Evolutionary conservation across 2,797 vertebrate genomes (phyloP).

Genomic region (Crocidura indochinensis): DNA sequence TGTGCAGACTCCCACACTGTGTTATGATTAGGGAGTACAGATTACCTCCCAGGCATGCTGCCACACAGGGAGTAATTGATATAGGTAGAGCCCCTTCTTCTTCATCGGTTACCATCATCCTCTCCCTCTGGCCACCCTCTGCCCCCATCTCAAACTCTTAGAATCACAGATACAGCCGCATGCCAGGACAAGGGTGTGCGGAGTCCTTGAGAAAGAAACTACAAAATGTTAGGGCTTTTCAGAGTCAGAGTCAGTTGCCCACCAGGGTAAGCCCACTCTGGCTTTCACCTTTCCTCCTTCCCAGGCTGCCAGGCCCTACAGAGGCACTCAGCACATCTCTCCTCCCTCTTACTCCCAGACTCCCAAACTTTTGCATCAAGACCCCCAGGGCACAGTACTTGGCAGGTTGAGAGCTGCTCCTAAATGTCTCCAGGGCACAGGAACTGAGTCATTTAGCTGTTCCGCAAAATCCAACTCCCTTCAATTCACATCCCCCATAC

Average conservation of each 20-base stretch:
- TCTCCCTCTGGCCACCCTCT: background rate
- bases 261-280: background rate
- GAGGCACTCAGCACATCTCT: fast-evolving
- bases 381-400: background rate
- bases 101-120: fast-evolving
- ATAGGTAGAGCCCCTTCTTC: fast-evolving
- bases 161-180: background rate
- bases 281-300: background rate
- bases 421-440: background rate
- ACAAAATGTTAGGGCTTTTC: background rate
- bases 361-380: background rate
- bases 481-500: background rate
- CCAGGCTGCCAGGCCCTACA: background rate
- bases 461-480: fast-evolving
- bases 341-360: no score
- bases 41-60: background rate
- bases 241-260: no score
- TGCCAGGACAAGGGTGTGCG: background rate
- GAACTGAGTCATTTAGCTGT: background rate
- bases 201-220: background rate
- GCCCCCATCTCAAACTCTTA: fast-evolving
- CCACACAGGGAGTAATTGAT: background rate
- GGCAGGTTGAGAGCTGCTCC: background rate
- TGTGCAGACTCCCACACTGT: fast-evolving
- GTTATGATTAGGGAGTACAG: fast-evolving